Base-by-base conservation (phyloP, 2,888 invertebrate species). In the Sipunculus nudus region DNA sequence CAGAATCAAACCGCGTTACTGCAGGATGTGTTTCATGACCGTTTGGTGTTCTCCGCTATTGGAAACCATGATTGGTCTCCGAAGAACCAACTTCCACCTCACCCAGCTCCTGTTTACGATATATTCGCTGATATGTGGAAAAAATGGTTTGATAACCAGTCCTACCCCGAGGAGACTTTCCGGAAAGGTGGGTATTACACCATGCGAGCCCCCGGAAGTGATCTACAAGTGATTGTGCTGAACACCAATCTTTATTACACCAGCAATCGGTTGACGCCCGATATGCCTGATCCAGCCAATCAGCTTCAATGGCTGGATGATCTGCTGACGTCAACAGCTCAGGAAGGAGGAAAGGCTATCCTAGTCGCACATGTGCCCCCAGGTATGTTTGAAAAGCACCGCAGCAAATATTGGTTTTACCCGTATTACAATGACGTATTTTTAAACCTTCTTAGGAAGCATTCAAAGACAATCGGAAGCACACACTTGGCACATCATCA, bases 251-350 rank as follows among this genome's bases (percentile, higher is more conserved):
- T 94, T 73, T 94, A 86, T 91, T 90, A 83, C 78, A 67, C 72
- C 35, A 78, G 77, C 45, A 78, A 80, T 68, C 73, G 78, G 53
- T 65, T 75, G 43, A 78, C 75, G 66, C 84, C 85, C 52, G 86
- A 87, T 63, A 63, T 65, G 31, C 28, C 48, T 0, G 91, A 92
- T 75, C 90, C 92, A 1, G 86, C 88, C 61, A 89, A 87, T 61
- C 95, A 95, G 85, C 92, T 94, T 90, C 86, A 88, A 40, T 95
- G 95, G 95, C 86, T 96, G 52, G 89, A 91, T 60, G 86, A 86
- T 25, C 89, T 90, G 29, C 86, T 95, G 46, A 86, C 88, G 32
- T 90, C 90, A 75, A 92, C 93, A 4, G 88, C 88, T 35, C 83
- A 86, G 50, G 90, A 90, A 79, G 89, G 89, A 67, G 91, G 93